Conservation (phyloP, 2,113 vertebrate genomes). For the Tyto alba region DNA sequence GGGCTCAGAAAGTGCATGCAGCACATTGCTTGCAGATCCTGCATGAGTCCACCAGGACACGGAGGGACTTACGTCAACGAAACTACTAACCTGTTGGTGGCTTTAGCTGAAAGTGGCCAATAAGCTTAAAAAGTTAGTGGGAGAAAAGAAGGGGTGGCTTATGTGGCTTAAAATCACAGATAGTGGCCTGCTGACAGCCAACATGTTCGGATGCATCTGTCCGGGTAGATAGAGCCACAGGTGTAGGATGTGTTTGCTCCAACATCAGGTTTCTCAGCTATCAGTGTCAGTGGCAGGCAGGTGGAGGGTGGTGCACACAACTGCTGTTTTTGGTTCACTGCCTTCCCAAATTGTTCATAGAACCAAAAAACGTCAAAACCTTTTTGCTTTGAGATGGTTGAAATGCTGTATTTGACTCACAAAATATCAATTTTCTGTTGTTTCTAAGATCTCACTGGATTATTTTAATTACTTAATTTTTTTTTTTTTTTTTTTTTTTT, state of each 20-base stretch:
- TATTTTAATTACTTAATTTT: not conserved
- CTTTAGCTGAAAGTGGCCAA: not conserved
- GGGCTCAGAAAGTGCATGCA: not conserved
- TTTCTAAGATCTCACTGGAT: not conserved
- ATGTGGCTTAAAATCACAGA: not conserved
- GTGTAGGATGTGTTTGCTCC: not conserved
- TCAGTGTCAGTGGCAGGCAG: not conserved
- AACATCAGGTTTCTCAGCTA: not conserved
- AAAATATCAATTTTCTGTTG: not conserved
- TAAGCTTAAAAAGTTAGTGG: not conserved
- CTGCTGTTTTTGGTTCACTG: not conserved
- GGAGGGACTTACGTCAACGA: fast-evolving
- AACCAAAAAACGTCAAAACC: conserved; percentile 14
- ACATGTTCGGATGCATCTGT: not conserved
- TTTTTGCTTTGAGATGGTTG: not conserved
- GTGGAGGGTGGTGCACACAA: conserved; percentile 11
- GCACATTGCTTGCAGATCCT: not conserved
- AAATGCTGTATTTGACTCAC: not conserved
- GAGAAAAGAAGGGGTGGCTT: not conserved
- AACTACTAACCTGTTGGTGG: not conserved
- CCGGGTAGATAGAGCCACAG: not conserved
- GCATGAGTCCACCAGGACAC: not conserved
- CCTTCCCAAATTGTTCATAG: not conserved
- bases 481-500: not conserved
- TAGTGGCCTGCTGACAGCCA: not conserved